Base-by-base conservation (phyloP, 2,888 invertebrate genomes). In the Leptodirus hochenwartii region DNA sequence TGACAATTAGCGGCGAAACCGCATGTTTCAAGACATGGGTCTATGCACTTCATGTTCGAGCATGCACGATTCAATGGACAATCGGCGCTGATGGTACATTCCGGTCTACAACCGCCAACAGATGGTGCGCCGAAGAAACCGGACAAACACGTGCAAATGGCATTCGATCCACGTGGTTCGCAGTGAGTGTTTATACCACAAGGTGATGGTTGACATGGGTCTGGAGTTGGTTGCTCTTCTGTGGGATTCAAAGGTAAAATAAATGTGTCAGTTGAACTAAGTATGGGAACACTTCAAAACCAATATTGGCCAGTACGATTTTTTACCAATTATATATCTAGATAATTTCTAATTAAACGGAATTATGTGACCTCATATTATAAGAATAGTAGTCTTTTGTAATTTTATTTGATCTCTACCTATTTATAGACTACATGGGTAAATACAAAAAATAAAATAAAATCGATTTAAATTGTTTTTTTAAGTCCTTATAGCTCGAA, bases 121-220 rank as follows among this genome's bases (percentile, higher is more conserved):
- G 62, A 62, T 33, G 85, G 76, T 25, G 66, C 66, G 17, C 82
- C 82, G 34, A 64, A 63, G 56, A 73, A 80, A 20, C 78, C 80
- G 26, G 76, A 66, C 15, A 77, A 49, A 48, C 84, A 84, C 37
- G 76, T 72, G 45, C 84, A 84, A 15, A 73, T 58, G 0, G 75
- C 73, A 38, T 59, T 58, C 25, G 59, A 59, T 8, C 54, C 55
- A 9, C 10, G 8, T 8, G 20, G 20, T 17, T 61, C 60, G 44
- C 85, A 87, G 6, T 70, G 54, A 10, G 82, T 75, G 49, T 80
- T 76, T 3, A 72, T 65, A 15, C 85, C 84, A 50, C 87, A 87
- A 6, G 81, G 81, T 15, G 61, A 60, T 34, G 64, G 62, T 30
- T 51, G 45, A 41, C 66, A 66, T 10, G 63, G 64, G 43, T 64